Base-by-base conservation (phyloP, 2,113 vertebrate species). In the Verasper variegatus region DNA sequence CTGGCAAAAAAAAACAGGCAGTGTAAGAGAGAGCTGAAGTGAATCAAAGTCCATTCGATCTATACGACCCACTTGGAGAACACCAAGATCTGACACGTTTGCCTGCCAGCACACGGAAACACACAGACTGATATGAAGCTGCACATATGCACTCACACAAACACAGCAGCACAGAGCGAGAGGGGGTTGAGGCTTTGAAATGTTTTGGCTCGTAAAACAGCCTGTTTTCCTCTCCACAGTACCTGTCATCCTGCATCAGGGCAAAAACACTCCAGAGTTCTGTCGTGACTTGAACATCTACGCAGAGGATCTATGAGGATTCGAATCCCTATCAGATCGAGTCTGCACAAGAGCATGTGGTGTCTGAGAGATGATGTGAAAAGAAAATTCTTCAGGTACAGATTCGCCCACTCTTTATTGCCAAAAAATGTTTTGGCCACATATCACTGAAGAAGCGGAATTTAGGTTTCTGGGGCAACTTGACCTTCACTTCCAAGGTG, bases 161-260 rank as follows among this genome's bases (percentile, higher is more conserved):
- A 70, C 23, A 76, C 7, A 17, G 9, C 59, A 40, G 15, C 35
- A 35, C 5, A 31, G 20, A 49, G 37, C 65, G 13, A 35, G 10
- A 21, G 8, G 2, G 51, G 2, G 6, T 3, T 0, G 31, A 60
- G 40, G 26, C 56, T 76, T 45, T 55, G 2, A 17, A 65, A 31
- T 12, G 58, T 27, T 59, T 15, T 35, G 52, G 35, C 27, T 57
- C 26, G 24, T 68, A 5, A 31, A 7, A 31, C 31, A 31, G 31
- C 27, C 27, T 31, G 27, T 31, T 31, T 31, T 31, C 27, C 27
- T 31, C 27, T 31, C 27, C 27, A 31, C 6, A 31, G 59, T 78
- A 66, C n/a, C 59, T 73, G 56, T 78, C 24, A 54, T 2, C 5
- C 42, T 12, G 2, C 71, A 72, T 85, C 54, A 78, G 37, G 24